Conservation (phyloP, 1,140 invertebrate genomes). For the Drosophila littoralis region DNA sequence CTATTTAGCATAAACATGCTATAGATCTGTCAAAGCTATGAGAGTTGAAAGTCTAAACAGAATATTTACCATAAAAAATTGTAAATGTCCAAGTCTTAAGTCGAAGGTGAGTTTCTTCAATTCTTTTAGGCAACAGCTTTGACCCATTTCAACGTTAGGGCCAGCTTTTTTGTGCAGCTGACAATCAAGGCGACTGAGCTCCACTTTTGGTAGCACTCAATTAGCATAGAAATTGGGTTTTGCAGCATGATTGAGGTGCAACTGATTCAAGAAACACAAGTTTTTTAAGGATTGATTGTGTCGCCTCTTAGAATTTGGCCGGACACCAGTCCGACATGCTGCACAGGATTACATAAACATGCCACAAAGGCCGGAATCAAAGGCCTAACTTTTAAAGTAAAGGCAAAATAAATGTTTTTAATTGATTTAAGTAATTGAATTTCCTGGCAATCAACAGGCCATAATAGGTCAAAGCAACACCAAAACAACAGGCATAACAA, state of each 20-base stretch:
- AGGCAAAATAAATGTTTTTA: constrained; percentile 68
- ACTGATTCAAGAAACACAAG: background rate
- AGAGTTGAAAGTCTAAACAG: too few relatives aligned
- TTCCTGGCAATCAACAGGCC: constrained; percentile 66
- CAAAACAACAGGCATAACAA: background rate
- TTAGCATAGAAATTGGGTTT: constrained; percentile 79
- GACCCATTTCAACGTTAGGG: constrained; percentile 29
- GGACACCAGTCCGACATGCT: constrained; percentile 35
- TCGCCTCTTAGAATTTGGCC: background rate
- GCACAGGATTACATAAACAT: constrained; percentile 43
- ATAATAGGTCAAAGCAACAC: constrained; percentile 38
- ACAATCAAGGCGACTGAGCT: constrained; percentile 43
- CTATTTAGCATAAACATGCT: too few relatives aligned
- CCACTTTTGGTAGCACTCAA: constrained; percentile 45
- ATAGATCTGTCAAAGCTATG: too few relatives aligned
- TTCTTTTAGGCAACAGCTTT: constrained; percentile 6
- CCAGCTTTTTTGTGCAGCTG: constrained; percentile 11
- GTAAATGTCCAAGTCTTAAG: background rate
- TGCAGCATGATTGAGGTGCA: constrained; percentile 60
- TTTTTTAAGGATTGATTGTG: constrained; percentile 5
- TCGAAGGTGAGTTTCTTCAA: background rate
- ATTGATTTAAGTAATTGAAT: constrained; percentile 72
- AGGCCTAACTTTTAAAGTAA: constrained; percentile 24
- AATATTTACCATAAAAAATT: background rate
- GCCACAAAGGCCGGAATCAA: constrained; percentile 33